A percentile compares a stretch with the other conserved stretches of the same genome.
These are phyloP conservation scores for Delichon dasypus DNA, from an alignment of 2,797 vertebrate species.

Conservation along the genomic window DNA sequence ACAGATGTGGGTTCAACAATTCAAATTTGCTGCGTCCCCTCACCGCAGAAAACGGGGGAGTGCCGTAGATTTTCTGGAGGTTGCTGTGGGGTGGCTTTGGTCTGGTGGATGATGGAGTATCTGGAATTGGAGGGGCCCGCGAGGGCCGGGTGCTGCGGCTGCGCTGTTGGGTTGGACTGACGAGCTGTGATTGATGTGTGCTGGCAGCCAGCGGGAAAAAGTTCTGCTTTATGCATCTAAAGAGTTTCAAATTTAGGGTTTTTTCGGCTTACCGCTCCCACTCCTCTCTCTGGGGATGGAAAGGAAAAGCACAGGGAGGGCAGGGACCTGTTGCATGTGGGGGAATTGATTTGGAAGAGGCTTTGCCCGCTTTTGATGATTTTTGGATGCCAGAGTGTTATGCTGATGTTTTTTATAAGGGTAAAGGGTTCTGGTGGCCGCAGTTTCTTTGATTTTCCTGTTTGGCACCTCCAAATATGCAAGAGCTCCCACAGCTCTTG, in stretches of 20 bases:
- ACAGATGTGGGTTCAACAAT: background rate
- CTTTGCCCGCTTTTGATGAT: background rate
- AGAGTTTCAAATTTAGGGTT: background rate
- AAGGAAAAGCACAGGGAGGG: background rate
- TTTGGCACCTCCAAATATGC: background rate
- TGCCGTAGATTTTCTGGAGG: fast-evolving
- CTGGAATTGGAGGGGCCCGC: background rate
- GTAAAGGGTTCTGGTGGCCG: background rate
- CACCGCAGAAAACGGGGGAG: fast-evolving
- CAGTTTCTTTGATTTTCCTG: background rate
- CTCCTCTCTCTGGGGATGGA: background rate
- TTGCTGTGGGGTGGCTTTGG: background rate
- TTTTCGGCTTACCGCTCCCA: background rate
- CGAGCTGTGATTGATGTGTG: background rate
- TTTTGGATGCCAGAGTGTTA: background rate
- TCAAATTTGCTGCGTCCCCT: background rate
- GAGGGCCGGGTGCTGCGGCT: background rate
- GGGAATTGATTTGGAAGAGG: background rate
- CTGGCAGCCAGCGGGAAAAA: background rate
- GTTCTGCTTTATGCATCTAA: background rate
- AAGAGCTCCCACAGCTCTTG: background rate
- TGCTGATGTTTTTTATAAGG: fast-evolving
- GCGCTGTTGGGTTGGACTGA: background rate
- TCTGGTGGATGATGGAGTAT: background rate
- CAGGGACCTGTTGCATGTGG: background rate